Percentiles rank a stretch among this genome's conserved stretches.
Evolutionary conservation across 2,113 vertebrate species (phyloP).

Genomic region (Dendrocopos noguchii): DNA sequence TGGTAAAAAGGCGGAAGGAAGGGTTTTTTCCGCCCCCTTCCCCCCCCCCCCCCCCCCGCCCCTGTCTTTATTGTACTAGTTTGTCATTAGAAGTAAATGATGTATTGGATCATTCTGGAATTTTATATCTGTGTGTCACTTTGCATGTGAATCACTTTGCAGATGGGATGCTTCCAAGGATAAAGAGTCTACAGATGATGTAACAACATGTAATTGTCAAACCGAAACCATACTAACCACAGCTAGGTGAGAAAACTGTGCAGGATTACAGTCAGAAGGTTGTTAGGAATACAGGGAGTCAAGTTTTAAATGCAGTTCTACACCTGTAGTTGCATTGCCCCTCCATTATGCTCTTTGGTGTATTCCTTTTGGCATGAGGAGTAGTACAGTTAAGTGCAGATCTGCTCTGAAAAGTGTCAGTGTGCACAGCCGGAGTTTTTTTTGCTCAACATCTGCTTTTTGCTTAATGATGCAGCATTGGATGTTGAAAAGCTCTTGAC

Average conservation of each 20-base stretch:
- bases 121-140: background rate
- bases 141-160: background rate
- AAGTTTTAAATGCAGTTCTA: background rate
- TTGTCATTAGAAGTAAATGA: background rate
- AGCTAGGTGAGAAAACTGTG: background rate
- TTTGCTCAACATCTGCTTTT: background rate
- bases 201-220: slow-evolving; percentile 9
- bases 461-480: background rate
- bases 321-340: background rate
- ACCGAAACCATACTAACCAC: background rate
- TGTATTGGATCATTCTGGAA: background rate
- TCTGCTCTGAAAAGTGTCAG: background rate
- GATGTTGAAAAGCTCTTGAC: background rate
- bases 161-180: background rate
- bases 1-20: too few relatives aligned
- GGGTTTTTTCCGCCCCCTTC: too few relatives aligned
- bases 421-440: background rate
- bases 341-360: background rate
- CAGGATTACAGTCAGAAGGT: background rate
- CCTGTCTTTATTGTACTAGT: background rate
- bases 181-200: background rate
- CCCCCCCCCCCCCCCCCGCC: fast-evolving
- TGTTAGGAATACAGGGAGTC: background rate
- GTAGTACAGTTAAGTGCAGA: background rate
- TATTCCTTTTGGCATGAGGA: background rate